Percentiles rank a stretch among this genome's conserved stretches.
Conservation (phyloP, 2,797 vertebrate genomes). For the Gephyroberyx darwinii region DNA sequence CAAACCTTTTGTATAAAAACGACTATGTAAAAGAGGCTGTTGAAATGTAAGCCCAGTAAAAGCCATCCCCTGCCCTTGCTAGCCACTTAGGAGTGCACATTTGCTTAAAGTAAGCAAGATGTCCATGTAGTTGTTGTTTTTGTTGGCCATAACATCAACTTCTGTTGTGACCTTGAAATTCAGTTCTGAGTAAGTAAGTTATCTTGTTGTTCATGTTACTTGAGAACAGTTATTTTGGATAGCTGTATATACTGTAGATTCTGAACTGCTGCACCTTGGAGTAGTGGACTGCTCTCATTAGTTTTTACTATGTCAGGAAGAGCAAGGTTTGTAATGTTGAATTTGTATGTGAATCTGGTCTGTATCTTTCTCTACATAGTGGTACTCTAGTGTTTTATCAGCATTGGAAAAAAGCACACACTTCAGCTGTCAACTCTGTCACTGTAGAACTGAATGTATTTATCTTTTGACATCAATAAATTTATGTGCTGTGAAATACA, state of each 20-base stretch:
- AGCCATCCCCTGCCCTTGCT: constrained; percentile 17
- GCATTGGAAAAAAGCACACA: constrained; percentile 81
- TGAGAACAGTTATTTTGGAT: constrained; percentile 76
- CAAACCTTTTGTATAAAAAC: constrained; percentile 49
- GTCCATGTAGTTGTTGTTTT: constrained; percentile 64
- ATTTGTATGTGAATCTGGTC: constrained; percentile 80
- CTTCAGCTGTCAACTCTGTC: constrained; percentile 83
- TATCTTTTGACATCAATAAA: constrained; percentile 90
- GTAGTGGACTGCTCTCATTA: constrained; percentile 70
- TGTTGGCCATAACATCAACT: constrained; percentile 46
- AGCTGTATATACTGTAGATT: constrained; percentile 83
- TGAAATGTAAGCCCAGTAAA: constrained; percentile 38
- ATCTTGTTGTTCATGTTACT: constrained; percentile 63
- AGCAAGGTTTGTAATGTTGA: constrained; percentile 77
- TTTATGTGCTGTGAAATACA: constrained; percentile 76
- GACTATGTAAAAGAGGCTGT: constrained; percentile 50
- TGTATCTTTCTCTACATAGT: constrained; percentile 81
- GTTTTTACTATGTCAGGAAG: constrained; percentile 72
- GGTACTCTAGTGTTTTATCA: constrained; percentile 84
- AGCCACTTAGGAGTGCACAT: constrained; percentile 48
- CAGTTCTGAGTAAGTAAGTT: constrained; percentile 63
- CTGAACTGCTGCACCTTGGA: constrained; percentile 76
- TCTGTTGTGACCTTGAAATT: constrained; percentile 71
- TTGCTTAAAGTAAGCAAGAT: constrained; percentile 52
- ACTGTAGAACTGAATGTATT: constrained; percentile 87